Evolutionary conservation across 2,797 vertebrate genomes (phyloP), one percentile per base, ranked within the genome.

Genomic region (Scomberomorus guttatus): DNA sequence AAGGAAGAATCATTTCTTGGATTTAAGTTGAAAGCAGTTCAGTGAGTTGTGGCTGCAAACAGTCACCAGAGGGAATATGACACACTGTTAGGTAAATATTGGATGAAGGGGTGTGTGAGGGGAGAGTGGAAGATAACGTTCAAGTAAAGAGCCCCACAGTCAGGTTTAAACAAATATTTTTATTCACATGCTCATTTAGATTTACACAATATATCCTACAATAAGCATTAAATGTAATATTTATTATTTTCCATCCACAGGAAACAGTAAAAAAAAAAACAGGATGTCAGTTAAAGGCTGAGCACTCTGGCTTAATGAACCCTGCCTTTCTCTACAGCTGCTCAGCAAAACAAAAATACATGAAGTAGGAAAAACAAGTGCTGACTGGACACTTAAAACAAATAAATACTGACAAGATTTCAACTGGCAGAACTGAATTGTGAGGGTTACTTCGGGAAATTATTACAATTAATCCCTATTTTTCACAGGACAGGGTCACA

Each of bases 81-180:
- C 29, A 71, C 69, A 82, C 37, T 82, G 79, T 6, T 72, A 67
- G 61, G 87, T 74, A 79, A 92, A 92, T 88, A 92, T 92, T 92
- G 81, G 29, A 75, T 58, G 4, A 83, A 72, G 37, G 75, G 39
- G 89, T 79, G 90, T 86, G 84, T 39, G 37, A 34, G 17, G 51
- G 17, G 37, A 56, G 24, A 61, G 56, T 24, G 25, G 22, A n/a
- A 20, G 42, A 63, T 22, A 54, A 52, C 12, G 27, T 60, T 13
- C 4, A 55, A 22, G 32, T 46, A 59, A 66, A 55, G 12, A 57
- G 12, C 10, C 1, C n/a, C 10, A 27, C 12, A 12, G 55, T 71
- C 61, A 64, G 46, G 22, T 15, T 64, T 70, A 65, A 66, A 77
- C n/a, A 78, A 18, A 34, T 22, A 48, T 25, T 77, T 87, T 90